These are phyloP conservation scores for Drosophila santomea DNA, from an alignment of 1,140 invertebrate species.

Conservation along the genomic window DNA sequence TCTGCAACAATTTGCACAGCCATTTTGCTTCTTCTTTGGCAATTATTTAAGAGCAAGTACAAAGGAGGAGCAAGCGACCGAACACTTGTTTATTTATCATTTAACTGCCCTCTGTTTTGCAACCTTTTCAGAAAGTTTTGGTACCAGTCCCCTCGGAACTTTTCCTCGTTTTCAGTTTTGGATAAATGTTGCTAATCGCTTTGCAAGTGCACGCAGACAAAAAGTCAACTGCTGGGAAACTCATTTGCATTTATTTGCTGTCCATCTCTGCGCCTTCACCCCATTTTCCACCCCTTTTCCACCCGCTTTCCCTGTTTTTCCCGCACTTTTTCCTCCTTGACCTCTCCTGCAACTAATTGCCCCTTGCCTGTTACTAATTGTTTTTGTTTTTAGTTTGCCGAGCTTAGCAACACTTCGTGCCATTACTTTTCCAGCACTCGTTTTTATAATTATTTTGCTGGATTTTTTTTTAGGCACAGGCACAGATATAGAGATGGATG, in stretches of 20 bases:
- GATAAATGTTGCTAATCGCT: slow-evolving; percentile 80
- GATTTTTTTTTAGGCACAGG: slow-evolving; percentile 41
- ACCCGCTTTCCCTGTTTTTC: neutral
- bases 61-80: slow-evolving; percentile 37
- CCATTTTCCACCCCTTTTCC: neutral
- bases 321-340: neutral
- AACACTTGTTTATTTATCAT: slow-evolving; percentile 79
- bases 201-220: slow-evolving; percentile 58
- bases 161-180: slow-evolving; percentile 26
- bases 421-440: slow-evolving; percentile 43
- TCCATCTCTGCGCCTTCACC: slow-evolving; percentile 41
- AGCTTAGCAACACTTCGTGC: slow-evolving; percentile 56
- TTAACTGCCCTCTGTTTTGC: slow-evolving; percentile 47
- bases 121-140: slow-evolving; percentile 66
- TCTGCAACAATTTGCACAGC: slow-evolving; percentile 50
- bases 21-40: slow-evolving; percentile 20
- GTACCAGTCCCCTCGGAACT: slow-evolving; percentile 27
- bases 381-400: slow-evolving; percentile 60
- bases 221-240: slow-evolving; percentile 68
- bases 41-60: slow-evolving; percentile 31
- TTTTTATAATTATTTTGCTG: slow-evolving; percentile 44
- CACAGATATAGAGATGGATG: slow-evolving; percentile 19
- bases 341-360: slow-evolving; percentile 62
- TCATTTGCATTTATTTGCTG: slow-evolving; percentile 67
- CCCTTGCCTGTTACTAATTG: slow-evolving; percentile 68